Percentiles rank a stretch among this genome's conserved stretches.
Conservation (phyloP, 2,888 invertebrate genomes). For the Agrochola lychnidis region DNA sequence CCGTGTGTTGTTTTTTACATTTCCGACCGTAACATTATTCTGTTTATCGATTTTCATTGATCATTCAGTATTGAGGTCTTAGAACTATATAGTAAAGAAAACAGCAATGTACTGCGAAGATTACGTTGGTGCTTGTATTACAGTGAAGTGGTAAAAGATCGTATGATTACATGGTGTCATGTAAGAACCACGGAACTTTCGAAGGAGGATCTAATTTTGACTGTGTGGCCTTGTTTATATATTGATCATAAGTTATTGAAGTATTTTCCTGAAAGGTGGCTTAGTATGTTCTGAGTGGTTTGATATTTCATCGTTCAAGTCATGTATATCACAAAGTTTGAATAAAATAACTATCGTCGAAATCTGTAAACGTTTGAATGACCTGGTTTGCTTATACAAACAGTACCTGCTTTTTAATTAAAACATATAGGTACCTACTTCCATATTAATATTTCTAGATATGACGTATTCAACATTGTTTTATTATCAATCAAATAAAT, state of each 20-base stretch:
- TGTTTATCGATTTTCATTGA: slow-evolving; percentile 43
- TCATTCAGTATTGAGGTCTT: slow-evolving; percentile 9
- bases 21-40: slow-evolving; percentile 39
- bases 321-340: neutral
- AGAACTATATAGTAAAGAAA: slow-evolving; percentile 8
- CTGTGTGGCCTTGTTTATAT: slow-evolving; percentile 40
- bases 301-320: neutral
- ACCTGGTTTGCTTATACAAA: neutral
- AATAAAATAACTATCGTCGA: neutral
- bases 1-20: slow-evolving; percentile 56
- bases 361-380: neutral
- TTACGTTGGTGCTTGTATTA: slow-evolving; percentile 5
- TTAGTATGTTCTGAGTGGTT: neutral
- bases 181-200: slow-evolving; percentile 51
- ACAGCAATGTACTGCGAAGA: slow-evolving; percentile 46
- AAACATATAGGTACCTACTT: neutral
- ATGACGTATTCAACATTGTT: neutral
- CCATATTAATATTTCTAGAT: neutral
- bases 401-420: neutral
- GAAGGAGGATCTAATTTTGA: slow-evolving; percentile 57
- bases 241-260: slow-evolving; percentile 27
- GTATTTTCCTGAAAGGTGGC: slow-evolving; percentile 35
- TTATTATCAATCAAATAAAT: neutral
- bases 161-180: slow-evolving; percentile 49
- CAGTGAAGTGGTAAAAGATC: slow-evolving; percentile 29